A percentile compares a stretch with the other conserved stretches of the same genome.
Conservation (phyloP, 2,797 vertebrate genomes). For the Malacoctenus gilli region DNA sequence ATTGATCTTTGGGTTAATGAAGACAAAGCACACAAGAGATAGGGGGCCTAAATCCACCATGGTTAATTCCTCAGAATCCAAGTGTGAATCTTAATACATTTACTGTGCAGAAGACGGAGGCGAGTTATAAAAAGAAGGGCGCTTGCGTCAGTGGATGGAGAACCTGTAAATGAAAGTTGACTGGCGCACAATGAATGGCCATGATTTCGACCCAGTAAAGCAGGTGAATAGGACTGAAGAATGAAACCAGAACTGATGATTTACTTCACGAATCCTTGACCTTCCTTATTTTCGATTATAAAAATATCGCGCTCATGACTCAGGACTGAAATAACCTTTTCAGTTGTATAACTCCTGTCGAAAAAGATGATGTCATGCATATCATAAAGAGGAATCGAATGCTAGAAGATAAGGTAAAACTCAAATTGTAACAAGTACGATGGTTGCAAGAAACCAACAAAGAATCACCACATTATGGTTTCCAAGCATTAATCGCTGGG, state of each 20-base stretch:
- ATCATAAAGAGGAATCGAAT: too few species aligned
- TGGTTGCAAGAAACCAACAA: too few species aligned
- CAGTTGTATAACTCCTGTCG: too few species aligned
- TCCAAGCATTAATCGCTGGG: too few species aligned
- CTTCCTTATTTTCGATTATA: not conserved
- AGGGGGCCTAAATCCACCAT: constrained; percentile 53
- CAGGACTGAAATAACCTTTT: too few species aligned
- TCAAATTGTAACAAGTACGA: too few species aligned
- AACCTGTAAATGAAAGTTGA: too few species aligned
- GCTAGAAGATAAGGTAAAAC: too few species aligned
- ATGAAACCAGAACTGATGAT: constrained; percentile 2
- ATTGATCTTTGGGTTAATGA: constrained; percentile 80
- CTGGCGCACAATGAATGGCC: constrained; percentile 22
- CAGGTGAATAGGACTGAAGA: constrained; percentile 14
- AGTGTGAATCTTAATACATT: constrained; percentile 57
- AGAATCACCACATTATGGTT: too few species aligned
- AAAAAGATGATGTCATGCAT: too few species aligned
- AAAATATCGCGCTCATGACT: too few species aligned
- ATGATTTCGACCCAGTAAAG: not conserved
- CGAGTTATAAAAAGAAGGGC: constrained; percentile 30
- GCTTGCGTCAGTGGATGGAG: constrained; percentile 26
- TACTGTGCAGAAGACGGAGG: constrained; percentile 20
- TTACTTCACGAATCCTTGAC: not conserved
- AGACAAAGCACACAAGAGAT: constrained; percentile 72
- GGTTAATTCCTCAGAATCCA: constrained; percentile 54